phyloP scores from a whole-genome alignment of 2,113 vertebrate species.

The Centropus bengalensis region DNA sequence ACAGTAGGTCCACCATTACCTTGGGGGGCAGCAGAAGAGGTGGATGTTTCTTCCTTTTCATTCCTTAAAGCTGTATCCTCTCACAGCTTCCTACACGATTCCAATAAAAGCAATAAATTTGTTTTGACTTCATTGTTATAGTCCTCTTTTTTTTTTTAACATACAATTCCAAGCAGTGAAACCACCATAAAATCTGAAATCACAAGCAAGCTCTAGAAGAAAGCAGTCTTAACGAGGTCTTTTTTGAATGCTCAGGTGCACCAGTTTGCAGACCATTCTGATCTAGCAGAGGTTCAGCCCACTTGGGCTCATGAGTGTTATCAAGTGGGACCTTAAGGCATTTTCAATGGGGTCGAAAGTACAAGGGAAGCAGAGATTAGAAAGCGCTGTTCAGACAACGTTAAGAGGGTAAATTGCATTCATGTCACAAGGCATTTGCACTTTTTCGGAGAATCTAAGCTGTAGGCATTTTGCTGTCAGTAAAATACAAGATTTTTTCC shows the following conservation, averaged over 20 bases:
- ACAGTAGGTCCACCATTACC: neutral
- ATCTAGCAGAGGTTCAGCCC: neutral
- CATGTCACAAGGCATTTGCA: conserved; percentile 26
- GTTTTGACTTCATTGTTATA: neutral
- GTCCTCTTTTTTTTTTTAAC: neutral
- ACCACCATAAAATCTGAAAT: neutral
- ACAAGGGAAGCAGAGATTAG: neutral
- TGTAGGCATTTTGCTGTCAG: conserved; percentile 41
- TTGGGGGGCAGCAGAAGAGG: neutral
- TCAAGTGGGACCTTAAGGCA: neutral
- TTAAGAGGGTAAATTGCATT: conserved; percentile 41
- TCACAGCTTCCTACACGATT: neutral
- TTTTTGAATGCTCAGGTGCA: neutral
- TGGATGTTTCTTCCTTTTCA: neutral
- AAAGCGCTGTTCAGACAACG: neutral
- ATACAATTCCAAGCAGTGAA: neutral
- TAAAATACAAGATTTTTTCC: conserved; percentile 3
- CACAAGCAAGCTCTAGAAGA: neutral
- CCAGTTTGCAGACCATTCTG: neutral
- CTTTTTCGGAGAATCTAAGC: conserved; percentile 16
- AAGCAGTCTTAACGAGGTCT: neutral
- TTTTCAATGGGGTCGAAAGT: conserved; percentile 18
- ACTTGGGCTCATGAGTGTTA: neutral
- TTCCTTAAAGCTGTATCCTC: neutral
- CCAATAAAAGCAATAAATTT: neutral